A percentile compares a stretch with the other conserved stretches of the same genome.
Evolutionary conservation across 2,797 vertebrate species (phyloP).

Genomic region (Galago senegalensis): DNA sequence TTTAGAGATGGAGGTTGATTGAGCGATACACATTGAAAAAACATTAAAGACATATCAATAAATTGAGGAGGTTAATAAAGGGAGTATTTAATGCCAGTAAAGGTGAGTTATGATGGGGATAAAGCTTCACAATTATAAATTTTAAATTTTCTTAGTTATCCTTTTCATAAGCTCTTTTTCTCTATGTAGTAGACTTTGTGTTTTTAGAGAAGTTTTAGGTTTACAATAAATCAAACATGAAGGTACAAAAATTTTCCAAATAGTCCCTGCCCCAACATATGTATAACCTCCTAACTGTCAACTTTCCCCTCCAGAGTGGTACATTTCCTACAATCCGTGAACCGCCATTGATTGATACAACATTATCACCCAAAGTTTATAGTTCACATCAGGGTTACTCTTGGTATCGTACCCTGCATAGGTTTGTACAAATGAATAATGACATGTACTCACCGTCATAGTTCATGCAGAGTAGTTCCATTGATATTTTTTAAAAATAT

Average conservation of each 20-base stretch:
- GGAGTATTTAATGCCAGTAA: neutral
- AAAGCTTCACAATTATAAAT: neutral
- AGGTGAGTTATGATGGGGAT: neutral
- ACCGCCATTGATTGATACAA: neutral
- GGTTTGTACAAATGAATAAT: neutral
- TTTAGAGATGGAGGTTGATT: conserved; percentile 7
- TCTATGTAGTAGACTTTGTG: neutral
- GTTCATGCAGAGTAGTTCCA: neutral
- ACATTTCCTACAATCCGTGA: neutral
- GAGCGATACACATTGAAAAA: neutral
- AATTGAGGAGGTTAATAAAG: neutral
- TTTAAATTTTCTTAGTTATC: neutral
- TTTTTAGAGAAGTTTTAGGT: neutral
- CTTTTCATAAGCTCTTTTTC: neutral
- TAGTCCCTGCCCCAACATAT: neutral
- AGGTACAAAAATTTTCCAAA: neutral
- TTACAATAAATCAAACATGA: neutral
- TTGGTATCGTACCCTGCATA: neutral
- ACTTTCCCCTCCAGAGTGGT: neutral
- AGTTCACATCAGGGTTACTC: neutral
- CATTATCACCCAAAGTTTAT: neutral
- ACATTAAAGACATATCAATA: neutral
- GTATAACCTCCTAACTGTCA: too few relatives aligned
- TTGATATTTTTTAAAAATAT: neutral
- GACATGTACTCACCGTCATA: neutral